Conservation (phyloP, 2,888 invertebrate genomes). For the Syritta pipiens region DNA sequence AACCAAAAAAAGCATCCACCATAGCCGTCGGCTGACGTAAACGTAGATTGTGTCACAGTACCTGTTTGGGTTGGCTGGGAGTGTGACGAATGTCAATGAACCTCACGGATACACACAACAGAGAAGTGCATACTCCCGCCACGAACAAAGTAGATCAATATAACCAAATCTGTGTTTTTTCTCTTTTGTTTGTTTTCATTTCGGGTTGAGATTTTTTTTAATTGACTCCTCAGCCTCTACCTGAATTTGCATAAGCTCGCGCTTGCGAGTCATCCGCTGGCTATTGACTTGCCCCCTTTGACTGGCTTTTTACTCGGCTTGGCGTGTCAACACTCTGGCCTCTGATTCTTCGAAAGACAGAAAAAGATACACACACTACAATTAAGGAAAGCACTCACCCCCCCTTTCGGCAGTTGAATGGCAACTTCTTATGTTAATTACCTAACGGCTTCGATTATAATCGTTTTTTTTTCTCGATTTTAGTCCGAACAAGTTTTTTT, state of each 20-base stretch:
- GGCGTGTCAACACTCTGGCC: background rate
- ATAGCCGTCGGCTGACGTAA: too few species aligned
- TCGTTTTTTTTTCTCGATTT: too few species aligned
- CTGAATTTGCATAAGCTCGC: conserved; percentile 54
- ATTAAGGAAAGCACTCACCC: too few species aligned
- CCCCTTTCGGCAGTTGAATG: too few species aligned
- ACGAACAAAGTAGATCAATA: conserved; percentile 3
- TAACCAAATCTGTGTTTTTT: too few species aligned
- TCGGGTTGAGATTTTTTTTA: conserved; percentile 14
- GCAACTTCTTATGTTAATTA: conserved; percentile 30
- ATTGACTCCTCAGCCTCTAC: background rate
- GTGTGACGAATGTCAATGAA: conserved; percentile 36
- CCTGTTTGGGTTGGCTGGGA: conserved; percentile 7
- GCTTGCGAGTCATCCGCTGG: conserved; percentile 25
- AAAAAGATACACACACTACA: conserved; percentile 1
- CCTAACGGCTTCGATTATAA: conserved; percentile 26
- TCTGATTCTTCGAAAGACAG: background rate
- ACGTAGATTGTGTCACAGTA: background rate
- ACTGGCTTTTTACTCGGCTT: background rate
- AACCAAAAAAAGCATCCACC: background rate
- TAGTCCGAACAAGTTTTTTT: too few species aligned
- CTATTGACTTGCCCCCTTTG: background rate
- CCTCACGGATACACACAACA: background rate
- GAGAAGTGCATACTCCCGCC: too few species aligned
- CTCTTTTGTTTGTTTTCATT: background rate